These are phyloP conservation scores for Myotis vivesi DNA, from an alignment of 2,797 vertebrate genomes.

Conservation along the genomic window DNA sequence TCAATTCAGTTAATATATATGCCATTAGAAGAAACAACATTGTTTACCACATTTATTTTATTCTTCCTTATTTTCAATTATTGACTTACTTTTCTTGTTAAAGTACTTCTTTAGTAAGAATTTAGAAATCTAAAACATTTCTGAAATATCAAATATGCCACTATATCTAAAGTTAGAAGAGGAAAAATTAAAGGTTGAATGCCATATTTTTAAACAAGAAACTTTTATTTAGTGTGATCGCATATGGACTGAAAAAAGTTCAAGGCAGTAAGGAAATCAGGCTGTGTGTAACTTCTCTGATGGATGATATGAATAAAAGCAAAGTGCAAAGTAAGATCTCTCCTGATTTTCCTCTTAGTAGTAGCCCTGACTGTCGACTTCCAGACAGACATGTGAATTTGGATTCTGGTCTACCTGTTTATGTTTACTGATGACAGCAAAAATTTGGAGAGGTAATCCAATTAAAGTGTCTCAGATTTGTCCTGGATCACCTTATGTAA, in stretches of 20 bases:
- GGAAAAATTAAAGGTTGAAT: neutral
- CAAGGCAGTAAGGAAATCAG: neutral
- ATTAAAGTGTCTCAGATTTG: neutral
- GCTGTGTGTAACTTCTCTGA: neutral
- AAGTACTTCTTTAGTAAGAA: neutral
- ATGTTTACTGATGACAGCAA: neutral
- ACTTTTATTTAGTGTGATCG: neutral
- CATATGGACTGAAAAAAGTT: neutral
- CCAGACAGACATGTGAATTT: neutral
- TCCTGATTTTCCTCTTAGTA: neutral
- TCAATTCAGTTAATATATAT: slow-evolving; percentile 81
- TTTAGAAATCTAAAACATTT: neutral
- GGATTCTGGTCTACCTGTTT: neutral
- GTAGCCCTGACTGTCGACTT: neutral
- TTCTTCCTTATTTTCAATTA: slow-evolving; percentile 12
- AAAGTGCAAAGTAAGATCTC: slow-evolving; percentile 25
- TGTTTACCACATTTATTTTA: slow-evolving; percentile 60
- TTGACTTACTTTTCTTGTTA: neutral
- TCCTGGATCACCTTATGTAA: neutral
- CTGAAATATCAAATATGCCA: neutral
- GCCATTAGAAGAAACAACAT: slow-evolving; percentile 75
- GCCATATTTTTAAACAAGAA: neutral
- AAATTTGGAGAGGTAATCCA: neutral
- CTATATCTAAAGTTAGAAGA: neutral
- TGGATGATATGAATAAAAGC: neutral